Base-by-base conservation (phyloP, 2,113 vertebrate genomes). In the Alligator sinensis region DNA sequence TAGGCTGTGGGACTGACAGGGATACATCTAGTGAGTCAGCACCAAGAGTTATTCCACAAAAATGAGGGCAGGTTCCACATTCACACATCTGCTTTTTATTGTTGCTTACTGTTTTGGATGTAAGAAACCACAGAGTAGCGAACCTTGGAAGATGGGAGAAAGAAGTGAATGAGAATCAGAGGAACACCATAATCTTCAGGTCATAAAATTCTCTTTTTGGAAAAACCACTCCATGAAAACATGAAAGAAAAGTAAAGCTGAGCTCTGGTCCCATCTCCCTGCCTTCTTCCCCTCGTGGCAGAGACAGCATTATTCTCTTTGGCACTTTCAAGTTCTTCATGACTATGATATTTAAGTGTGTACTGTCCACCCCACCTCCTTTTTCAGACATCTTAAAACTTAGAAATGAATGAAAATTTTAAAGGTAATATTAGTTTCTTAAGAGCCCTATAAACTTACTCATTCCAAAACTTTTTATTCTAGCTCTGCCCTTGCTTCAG, bases 141-240 rank as follows among this genome's bases (percentile, higher is more conserved):
- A 21, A 19, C n/a, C 17, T 21, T 34, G 66, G 66, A 30, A 9
- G 4, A 25, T 5, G 58, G 54, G 54, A 70, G 57, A 64, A 1
- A 66, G 4, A 10, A 61, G 15, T 82, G 8, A 61, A 4, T 12
- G 82, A 80, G 21, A 82, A 85, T 28, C 59, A 57, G n/a, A 77
- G 17, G 9, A 87, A 79, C 3, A 22, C 3, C 14, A 55, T 89
- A 82, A 86, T 47, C 62, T 5, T 83, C 22, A 27, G n/a, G 4
- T 17, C 2, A 0, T 2, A 62, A 91, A 72, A 21, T 2, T 2
- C 77, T 38, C 28, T 64, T 1, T 2, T 1, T 2, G 81, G 19
- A 24, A 24, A 89, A 91, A 28, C 28, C 63, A 18, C 38, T 59
- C 85, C 22, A 28, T 91, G 75, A 57, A 86, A 96, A 70, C 2